Base-by-base conservation (phyloP, 2,888 invertebrate genomes). In the Muschampia plurimacula region DNA sequence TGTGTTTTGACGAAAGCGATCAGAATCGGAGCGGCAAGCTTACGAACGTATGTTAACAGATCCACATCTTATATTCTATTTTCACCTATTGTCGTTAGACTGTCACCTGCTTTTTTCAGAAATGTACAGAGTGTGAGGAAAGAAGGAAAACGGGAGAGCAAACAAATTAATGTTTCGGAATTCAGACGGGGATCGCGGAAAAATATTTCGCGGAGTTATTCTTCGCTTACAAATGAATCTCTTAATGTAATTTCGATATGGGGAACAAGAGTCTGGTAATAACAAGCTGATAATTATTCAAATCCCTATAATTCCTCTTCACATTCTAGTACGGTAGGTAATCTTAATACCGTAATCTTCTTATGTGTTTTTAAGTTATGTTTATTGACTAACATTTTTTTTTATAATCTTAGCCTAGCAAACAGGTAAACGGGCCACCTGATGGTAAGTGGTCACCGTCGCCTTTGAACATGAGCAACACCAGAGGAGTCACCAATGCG, bases 91-190 rank as follows among this genome's bases (percentile, higher is more conserved):
- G 70, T 71, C 70, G 65, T 71, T 71, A 46, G 59, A 46, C 59
- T 66, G 70, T 66, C 65, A 71, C 65, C 71, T 59, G 71, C 71
- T 71, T 71, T 65, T 65, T 55, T 57, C 65, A 46, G 65, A 66
- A 71, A 22, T 66, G 64, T 49, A 59, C 44, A 57, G 65, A 70
- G 70, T 71, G 70, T 83, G 82, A 81, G 77, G 78, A 74, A 63
- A 75, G 75, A 74, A 78, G 75, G 78, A 77, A 79, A 78, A 72
- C 76, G 76, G 76, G 76, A 77, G 76, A 71, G 77, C 74, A 79
- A 81, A 80, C 77, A 81, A 84, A 82, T 82, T 80, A 79, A 77
- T 77, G 76, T 76, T 77, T 77, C 71, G 73, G 74, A 68, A 69
- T 74, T 69, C 69, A 68, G 72, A 64, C 68, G 63, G 57, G 41